Percentiles rank a stretch among this genome's conserved stretches.
These are phyloP conservation scores for Silurus aristotelis DNA, from an alignment of 2,797 vertebrate species.

Conservation along the genomic window DNA sequence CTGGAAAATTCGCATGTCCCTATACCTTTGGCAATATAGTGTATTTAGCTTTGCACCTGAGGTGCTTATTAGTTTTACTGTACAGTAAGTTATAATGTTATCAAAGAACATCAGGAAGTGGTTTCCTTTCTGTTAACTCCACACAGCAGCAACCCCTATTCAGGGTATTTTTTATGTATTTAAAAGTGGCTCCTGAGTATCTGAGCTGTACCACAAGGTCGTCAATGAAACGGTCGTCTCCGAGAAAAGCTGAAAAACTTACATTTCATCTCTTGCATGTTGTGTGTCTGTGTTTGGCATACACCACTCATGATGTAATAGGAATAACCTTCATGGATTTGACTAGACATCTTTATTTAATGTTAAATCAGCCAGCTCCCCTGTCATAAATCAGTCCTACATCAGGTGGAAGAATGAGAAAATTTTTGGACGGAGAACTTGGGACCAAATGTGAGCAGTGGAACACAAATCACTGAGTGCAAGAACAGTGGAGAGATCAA, in stretches of 20 bases:
- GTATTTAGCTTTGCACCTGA: no score
- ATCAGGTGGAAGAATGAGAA: conserved; percentile 17
- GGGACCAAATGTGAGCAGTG: neutral
- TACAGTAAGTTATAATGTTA: neutral
- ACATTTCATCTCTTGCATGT: neutral
- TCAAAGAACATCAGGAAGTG: conserved; percentile 1
- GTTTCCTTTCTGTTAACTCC: neutral
- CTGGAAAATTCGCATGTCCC: no score
- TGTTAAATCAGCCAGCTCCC: neutral
- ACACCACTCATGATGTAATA: neutral
- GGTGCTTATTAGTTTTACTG: neutral
- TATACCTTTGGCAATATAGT: no score
- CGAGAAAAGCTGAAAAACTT: neutral
- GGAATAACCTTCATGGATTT: neutral
- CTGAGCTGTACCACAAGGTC: neutral
- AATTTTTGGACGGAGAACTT: neutral
- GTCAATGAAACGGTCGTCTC: neutral
- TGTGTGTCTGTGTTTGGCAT: neutral
- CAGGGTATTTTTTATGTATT: neutral
- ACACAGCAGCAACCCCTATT: neutral
- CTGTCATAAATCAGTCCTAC: neutral
- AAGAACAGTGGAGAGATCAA: neutral
- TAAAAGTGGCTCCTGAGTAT: neutral
- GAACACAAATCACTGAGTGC: neutral
- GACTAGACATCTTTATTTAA: neutral